Percentiles rank a stretch among this genome's conserved stretches.
phyloP scores from a whole-genome alignment of 1,140 invertebrate species.

The Diabrotica virgifera region DNA sequence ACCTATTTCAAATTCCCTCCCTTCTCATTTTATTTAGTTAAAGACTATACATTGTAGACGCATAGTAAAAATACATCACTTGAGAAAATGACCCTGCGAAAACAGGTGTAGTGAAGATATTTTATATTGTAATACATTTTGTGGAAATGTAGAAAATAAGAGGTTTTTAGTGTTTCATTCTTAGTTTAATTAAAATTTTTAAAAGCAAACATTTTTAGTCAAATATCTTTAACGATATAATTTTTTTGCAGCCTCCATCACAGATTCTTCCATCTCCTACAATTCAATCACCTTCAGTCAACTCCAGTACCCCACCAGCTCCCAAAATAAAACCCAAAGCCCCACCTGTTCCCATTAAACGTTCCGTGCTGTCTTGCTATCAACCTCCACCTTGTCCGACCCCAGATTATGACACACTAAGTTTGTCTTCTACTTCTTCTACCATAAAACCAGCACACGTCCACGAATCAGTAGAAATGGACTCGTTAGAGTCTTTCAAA shows the following conservation, averaged over 20 bases:
- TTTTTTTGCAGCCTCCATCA: slow-evolving; percentile 23
- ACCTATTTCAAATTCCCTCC: too few relatives aligned
- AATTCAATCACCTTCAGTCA: slow-evolving; percentile 12
- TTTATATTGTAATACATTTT: too few relatives aligned
- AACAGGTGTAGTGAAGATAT: too few relatives aligned
- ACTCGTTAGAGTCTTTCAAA: slow-evolving; percentile 69
- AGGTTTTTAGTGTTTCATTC: too few relatives aligned
- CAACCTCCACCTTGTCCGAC: slow-evolving; percentile 57
- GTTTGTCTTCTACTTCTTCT: slow-evolving; percentile 40
- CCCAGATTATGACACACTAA: slow-evolving; percentile 59
- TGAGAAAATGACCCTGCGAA: too few relatives aligned
- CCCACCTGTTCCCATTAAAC: slow-evolving; percentile 49
- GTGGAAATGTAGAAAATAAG: too few relatives aligned
- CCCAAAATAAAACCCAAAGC: slow-evolving; percentile 43
- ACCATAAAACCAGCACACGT: slow-evolving; percentile 35
- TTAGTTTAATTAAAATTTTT: too few relatives aligned
- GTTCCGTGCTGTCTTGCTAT: slow-evolving; percentile 37
- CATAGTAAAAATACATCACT: too few relatives aligned
- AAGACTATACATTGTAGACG: too few relatives aligned
- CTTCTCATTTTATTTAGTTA: too few relatives aligned
- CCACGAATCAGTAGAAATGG: slow-evolving; percentile 59
- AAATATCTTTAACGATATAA: too few relatives aligned
- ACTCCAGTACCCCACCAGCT: slow-evolving; percentile 27
- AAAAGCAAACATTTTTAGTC: too few relatives aligned
- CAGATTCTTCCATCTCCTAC: background rate